A percentile compares a stretch with the other conserved stretches of the same genome.
Conservation (phyloP, 2,113 vertebrate species). For the Circaetus cinerascens region DNA sequence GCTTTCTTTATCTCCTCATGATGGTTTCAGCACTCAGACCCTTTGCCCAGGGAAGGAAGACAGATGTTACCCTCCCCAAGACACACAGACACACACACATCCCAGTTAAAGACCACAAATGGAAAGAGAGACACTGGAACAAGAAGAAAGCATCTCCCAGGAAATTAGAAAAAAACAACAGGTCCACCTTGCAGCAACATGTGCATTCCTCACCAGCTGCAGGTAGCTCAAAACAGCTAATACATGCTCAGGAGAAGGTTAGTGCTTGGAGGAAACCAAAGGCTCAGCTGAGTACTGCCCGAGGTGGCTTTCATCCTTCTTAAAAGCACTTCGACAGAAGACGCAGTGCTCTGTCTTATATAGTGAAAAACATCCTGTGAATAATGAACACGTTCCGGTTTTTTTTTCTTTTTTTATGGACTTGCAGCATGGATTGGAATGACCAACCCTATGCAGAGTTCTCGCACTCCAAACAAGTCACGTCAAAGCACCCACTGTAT, state of each 20-base stretch:
- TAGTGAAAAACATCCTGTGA: neutral
- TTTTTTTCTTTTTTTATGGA: neutral
- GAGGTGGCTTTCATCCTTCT: neutral
- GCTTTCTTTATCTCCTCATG: neutral
- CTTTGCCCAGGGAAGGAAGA: neutral
- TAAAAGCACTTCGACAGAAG: neutral
- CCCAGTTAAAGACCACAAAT: neutral
- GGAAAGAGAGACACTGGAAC: neutral
- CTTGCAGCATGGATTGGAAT: neutral
- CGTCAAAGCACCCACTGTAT: neutral
- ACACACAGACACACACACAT: neutral
- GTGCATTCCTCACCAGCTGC: neutral
- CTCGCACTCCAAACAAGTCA: neutral
- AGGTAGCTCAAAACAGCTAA: neutral
- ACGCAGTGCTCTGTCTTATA: neutral
- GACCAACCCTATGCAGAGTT: neutral
- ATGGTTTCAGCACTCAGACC: neutral
- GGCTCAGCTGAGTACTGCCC: neutral
- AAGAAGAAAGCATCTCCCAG: neutral
- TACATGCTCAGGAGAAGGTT: neutral
- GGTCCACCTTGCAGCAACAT: neutral
- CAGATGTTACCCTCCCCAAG: fast-evolving
- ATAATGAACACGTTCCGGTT: neutral
- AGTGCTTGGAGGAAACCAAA: neutral
- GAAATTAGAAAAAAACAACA: neutral